Percentiles rank a stretch among this genome's conserved stretches.
These are phyloP conservation scores for Athene noctua DNA, from an alignment of 2,113 vertebrate genomes.

Conservation along the genomic window DNA sequence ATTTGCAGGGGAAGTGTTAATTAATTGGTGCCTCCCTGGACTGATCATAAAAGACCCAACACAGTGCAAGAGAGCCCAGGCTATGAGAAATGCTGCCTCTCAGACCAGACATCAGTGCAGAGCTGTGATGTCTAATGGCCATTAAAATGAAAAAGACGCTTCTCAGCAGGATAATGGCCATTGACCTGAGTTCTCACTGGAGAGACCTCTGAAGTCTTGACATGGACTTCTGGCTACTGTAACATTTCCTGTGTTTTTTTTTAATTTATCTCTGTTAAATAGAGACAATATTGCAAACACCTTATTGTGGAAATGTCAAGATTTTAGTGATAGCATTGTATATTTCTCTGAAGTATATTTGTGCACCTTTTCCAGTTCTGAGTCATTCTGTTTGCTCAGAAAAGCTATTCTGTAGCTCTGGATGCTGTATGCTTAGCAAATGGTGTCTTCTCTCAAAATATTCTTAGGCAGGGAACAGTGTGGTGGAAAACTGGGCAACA, in stretches of 20 bases:
- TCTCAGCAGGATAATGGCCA: not conserved
- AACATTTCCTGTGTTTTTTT: not conserved
- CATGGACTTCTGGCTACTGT: not conserved
- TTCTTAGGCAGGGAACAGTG: not conserved
- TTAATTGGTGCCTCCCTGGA: not conserved
- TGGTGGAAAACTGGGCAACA: not conserved
- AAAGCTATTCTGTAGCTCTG: not conserved
- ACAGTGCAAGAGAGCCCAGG: not conserved
- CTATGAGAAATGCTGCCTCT: not conserved
- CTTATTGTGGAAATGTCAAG: not conserved
- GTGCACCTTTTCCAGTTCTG: not conserved
- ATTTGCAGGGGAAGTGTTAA: not conserved
- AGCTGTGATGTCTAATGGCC: not conserved
- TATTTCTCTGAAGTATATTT: not conserved
- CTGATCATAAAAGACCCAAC: not conserved
- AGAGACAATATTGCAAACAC: not conserved
- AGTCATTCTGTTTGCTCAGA: not conserved
- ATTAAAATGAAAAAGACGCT: not conserved
- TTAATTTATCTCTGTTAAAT: not conserved
- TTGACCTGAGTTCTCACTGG: not conserved
- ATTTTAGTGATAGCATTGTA: not conserved
- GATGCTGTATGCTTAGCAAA: not conserved
- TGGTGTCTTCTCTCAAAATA: not conserved
- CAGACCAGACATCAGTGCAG: not conserved
- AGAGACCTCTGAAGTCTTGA: not conserved